phyloP scores from a whole-genome alignment of 1,140 invertebrate species.

The Dolichoris vasculosae region DNA sequence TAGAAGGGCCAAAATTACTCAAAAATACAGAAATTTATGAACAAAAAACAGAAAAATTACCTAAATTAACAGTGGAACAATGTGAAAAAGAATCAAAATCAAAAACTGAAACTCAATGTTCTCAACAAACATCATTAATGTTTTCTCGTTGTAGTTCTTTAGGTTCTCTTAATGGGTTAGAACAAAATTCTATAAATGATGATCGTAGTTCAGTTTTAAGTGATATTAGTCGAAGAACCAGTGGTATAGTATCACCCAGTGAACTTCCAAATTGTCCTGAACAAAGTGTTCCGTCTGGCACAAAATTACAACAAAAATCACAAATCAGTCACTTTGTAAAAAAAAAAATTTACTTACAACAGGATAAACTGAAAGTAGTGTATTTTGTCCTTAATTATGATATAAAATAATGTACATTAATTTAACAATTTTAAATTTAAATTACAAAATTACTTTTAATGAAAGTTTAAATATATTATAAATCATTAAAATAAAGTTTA shows the following conservation, averaged over 20 bases:
- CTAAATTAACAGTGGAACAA: slow-evolving; percentile 14
- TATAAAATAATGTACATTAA: background rate
- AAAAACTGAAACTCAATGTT: slow-evolving; percentile 27
- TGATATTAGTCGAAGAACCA: slow-evolving; percentile 92
- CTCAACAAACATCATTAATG: slow-evolving; percentile 94
- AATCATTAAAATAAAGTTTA: background rate
- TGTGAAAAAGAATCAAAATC: slow-evolving; percentile 41
- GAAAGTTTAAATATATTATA: background rate
- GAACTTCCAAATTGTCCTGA: slow-evolving; percentile 95
- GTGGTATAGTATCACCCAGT: slow-evolving; percentile 93
- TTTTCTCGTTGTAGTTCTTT: slow-evolving; percentile 94
- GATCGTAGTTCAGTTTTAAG: slow-evolving; percentile 92
- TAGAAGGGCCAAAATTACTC: slow-evolving; percentile 17
- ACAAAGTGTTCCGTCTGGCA: slow-evolving; percentile 84
- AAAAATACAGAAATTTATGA: slow-evolving; percentile 24
- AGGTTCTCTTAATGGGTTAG: slow-evolving; percentile 90
- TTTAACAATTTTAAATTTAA: background rate
- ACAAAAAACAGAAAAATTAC: slow-evolving; percentile 29
- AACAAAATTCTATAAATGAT: slow-evolving; percentile 85
- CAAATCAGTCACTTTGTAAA: slow-evolving; percentile 46
- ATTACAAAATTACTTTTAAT: background rate
- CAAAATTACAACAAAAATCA: slow-evolving; percentile 58
- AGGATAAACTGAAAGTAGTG: slow-evolving; percentile 30
- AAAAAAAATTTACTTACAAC: slow-evolving; percentile 27
- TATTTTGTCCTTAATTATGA: background rate